Evolutionary conservation across 2,888 invertebrate species (phyloP).

Genomic region (Pyrrhosoma nymphula): DNA sequence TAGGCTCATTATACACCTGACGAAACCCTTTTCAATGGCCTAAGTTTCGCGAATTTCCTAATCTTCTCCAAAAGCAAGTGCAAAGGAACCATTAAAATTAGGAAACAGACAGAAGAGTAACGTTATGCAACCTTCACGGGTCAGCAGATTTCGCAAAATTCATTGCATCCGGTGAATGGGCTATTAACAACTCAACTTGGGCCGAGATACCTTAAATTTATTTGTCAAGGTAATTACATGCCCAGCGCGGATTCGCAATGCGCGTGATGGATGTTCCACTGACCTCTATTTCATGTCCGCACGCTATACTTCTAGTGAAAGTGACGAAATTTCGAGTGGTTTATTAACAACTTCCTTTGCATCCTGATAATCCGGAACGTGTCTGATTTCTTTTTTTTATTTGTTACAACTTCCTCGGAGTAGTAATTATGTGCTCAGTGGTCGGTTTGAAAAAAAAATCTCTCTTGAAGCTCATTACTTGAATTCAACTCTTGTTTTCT

Average conservation of each 20-base stretch:
- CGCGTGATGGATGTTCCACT: neutral
- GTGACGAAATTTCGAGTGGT: neutral
- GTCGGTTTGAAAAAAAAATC: neutral
- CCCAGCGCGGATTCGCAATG: neutral
- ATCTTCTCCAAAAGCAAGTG: no score
- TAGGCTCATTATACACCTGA: neutral
- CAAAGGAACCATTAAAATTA: neutral
- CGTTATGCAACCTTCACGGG: neutral
- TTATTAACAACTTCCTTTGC: neutral
- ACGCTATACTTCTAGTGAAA: neutral
- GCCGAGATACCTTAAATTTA: neutral
- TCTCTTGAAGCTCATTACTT: neutral
- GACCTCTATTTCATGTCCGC: slow-evolving; percentile 25
- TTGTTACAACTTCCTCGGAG: neutral
- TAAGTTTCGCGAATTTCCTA: neutral
- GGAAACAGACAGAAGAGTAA: neutral
- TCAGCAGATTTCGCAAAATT: neutral
- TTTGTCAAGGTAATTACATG: neutral
- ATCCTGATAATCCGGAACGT: neutral
- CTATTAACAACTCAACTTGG: neutral
- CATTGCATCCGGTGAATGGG: neutral
- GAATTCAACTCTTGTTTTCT: neutral
- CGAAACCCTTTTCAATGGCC: neutral
- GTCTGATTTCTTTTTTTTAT: neutral
- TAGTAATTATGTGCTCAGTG: neutral